These are phyloP conservation scores for Colletes gigas DNA, from an alignment of 1,140 invertebrate genomes.

Conservation along the genomic window DNA sequence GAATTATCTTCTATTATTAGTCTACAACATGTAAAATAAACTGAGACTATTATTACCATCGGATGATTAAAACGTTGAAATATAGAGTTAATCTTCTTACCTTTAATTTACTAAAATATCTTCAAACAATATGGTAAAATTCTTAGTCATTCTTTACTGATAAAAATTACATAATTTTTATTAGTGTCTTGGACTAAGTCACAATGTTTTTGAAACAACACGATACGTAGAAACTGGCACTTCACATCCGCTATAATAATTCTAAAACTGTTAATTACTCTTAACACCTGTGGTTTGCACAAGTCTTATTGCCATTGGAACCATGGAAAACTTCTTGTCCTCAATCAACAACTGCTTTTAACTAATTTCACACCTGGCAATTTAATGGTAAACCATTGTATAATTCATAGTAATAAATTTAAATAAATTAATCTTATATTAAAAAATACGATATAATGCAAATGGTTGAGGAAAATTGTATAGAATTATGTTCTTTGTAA, in stretches of 20 bases:
- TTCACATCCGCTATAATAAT: background rate
- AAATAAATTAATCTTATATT: too few relatives aligned
- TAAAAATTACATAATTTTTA: too few relatives aligned
- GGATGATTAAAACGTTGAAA: too few relatives aligned
- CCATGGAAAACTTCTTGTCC: background rate
- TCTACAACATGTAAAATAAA: background rate
- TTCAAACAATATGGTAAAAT: too few relatives aligned
- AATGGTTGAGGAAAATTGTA: too few relatives aligned
- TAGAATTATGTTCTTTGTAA: too few relatives aligned
- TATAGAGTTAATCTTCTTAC: too few relatives aligned
- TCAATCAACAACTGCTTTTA: background rate
- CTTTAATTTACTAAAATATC: too few relatives aligned
- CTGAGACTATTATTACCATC: too few relatives aligned
- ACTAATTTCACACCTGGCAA: background rate
- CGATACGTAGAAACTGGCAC: background rate
- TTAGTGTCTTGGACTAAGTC: background rate
- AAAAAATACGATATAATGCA: too few relatives aligned
- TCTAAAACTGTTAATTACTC: background rate
- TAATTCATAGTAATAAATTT: too few relatives aligned
- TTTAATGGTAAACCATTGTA: background rate
- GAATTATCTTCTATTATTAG: conserved; percentile 1
- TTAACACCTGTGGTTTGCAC: background rate
- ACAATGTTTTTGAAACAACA: background rate
- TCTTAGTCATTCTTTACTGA: too few relatives aligned
- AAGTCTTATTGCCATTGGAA: background rate